A percentile compares a stretch with the other conserved stretches of the same genome.
Conservation (phyloP, 2,888 invertebrate genomes). For the Salticus scenicus region DNA sequence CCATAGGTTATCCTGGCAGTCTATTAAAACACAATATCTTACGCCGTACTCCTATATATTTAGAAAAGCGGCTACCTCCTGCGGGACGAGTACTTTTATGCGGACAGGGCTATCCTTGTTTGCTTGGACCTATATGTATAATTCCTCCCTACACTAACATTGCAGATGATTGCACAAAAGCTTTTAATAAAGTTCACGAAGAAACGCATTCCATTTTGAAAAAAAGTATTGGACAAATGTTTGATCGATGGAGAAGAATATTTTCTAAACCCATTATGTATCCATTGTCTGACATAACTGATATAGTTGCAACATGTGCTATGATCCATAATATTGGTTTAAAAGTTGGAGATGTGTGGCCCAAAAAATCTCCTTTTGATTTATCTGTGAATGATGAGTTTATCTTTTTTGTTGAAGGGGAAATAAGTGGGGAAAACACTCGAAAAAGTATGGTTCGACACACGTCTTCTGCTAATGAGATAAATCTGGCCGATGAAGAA, state of each 20-base stretch:
- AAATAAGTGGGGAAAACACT: not conserved
- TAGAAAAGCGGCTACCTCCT: not conserved
- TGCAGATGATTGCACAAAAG: not conserved
- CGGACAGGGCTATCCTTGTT: conserved; percentile 10
- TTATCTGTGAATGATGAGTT: not conserved
- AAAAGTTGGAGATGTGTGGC: conserved; percentile 2
- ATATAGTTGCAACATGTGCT: not conserved
- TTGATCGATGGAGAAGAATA: conserved; percentile 2
- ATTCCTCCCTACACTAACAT: not conserved
- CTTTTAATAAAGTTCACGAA: not conserved
- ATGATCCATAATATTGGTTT: conserved; percentile 12
- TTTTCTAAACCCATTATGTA: conserved; percentile 19
- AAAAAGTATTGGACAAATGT: conserved; percentile 17
- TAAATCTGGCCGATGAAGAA: not conserved
- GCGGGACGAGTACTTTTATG: not conserved
- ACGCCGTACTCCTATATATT: conserved; percentile 1
- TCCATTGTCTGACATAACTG: not conserved
- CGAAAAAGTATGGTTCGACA: not conserved
- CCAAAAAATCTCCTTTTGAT: not conserved
- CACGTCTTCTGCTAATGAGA: not conserved
- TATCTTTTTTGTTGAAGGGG: not conserved
- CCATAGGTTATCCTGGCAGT: conserved; percentile 10
- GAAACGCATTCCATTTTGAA: not conserved
- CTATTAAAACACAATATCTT: not conserved
- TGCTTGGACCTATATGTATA: conserved; percentile 3